Evolutionary conservation across 1,140 invertebrate genomes (phyloP), one percentile per base, ranked within the genome.

Genomic region (Wiebesia pumilae): DNA sequence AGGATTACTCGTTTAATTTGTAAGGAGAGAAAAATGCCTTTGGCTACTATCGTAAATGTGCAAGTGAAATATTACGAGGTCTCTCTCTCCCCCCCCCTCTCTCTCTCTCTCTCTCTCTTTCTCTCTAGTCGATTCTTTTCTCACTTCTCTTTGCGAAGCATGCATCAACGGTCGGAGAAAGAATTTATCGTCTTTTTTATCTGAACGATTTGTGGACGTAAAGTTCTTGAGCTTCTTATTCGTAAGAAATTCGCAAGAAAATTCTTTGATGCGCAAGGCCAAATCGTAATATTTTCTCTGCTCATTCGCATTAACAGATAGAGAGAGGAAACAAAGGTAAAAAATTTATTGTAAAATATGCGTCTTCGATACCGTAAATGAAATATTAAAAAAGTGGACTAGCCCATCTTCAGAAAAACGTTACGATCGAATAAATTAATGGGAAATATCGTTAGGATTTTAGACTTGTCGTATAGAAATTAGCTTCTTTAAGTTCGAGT

Each of bases 151-250:
- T 35, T 35, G 0, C 33, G 30, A 24, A 24, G 3, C 40, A 43
- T 67, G 24, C 33, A 81, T 65, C 58, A 69, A 65, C n/a, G 14
- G 4, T 81, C 21, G 3, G 0, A 30, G 21, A 71, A 38, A 65
- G 43, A 10, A 73, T 81, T 83, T 73, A 51, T 71, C 27, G 81
- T 47, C 3, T 73, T 83, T 83, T 83, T 83, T 24, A 82, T 69
- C 16, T 3, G 30, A 19, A 54, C 69, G 43, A 71, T 73, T 71
- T 47, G 78, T 16, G 51, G 54, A 54, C 16, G 16, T 1, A 30
- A 62, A 58, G n/a, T 58, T 38, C 51, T 80, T 9, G 47, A 80
- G 19, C 54, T 51, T 58, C 40, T 40, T 35, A 67, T 80, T 35
- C 24, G 62, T 21, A 69, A 65, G 27, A 69, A 81, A 10, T 1